Conservation (phyloP, 2,113 vertebrate genomes). For the Dendropsophus ebraccatus region DNA sequence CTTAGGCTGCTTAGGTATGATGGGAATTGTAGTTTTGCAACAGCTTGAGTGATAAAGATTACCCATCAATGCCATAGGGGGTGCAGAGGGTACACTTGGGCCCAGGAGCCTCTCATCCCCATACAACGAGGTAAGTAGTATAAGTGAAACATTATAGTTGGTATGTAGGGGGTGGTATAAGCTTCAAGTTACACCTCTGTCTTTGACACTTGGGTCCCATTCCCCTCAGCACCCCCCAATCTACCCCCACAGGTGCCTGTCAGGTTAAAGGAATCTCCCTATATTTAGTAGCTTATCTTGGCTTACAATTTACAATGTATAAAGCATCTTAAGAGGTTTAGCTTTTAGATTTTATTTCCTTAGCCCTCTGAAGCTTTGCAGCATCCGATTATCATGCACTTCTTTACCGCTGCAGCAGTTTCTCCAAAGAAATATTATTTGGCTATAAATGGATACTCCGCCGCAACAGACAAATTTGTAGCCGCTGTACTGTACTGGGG, state of each 20-base stretch:
- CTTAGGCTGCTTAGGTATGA: no score
- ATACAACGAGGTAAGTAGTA: no score
- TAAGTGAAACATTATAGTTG: no score
- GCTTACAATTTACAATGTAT: not conserved
- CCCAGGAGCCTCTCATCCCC: no score
- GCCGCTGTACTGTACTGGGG: conserved; percentile 20
- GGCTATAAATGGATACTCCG: conserved; percentile 32
- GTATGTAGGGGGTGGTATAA: no score
- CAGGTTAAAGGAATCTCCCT: no score
- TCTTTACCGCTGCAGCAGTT: conserved; percentile 19
- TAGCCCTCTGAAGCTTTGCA: not conserved
- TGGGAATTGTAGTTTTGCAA: no score
- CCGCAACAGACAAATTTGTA: conserved; percentile 39
- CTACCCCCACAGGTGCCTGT: not conserved
- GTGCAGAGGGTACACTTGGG: no score
- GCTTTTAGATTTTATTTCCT: not conserved
- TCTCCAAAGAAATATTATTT: conserved; percentile 37
- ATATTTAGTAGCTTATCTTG: not conserved
- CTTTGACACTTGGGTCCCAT: not conserved
- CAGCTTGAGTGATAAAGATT: no score
- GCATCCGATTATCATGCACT: not conserved
- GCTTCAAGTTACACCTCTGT: no score
- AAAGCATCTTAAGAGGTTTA: not conserved
- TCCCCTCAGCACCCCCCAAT: not conserved
- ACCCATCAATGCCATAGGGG: no score